Conservation (phyloP, 2,113 vertebrate genomes). For the Nyctereutes procyonoides region DNA sequence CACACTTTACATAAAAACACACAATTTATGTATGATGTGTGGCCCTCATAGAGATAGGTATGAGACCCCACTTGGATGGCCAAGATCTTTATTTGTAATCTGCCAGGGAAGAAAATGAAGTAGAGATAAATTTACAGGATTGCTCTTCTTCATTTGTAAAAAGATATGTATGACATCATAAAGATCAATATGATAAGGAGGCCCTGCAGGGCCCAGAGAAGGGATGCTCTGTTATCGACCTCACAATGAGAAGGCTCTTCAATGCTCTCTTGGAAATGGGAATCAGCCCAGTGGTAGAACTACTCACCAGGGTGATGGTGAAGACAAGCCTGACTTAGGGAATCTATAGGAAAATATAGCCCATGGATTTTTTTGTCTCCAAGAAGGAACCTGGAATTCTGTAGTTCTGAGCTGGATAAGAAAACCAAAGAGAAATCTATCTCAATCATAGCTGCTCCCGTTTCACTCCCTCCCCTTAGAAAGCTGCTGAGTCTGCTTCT, state of each 20-base stretch:
- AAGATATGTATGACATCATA: not conserved
- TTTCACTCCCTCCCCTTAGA: constrained; percentile 35
- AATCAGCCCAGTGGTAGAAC: not conserved
- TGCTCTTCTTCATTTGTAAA: not conserved
- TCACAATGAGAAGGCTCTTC: not conserved
- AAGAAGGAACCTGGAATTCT: not conserved
- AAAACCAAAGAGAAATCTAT: constrained; percentile 46
- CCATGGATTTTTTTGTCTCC: not conserved
- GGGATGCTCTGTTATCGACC: not conserved
- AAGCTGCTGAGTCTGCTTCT: constrained; percentile 69
- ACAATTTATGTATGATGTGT: not conserved
- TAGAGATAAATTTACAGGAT: not conserved
- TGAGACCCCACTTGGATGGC: not conserved
- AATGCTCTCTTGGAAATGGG: not conserved
- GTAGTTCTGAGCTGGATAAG: not conserved
- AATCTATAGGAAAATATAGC: not conserved
- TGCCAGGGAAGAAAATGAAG: not conserved
- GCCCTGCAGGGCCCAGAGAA: not conserved
- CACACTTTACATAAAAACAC: not conserved
- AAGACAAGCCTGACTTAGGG: not conserved
- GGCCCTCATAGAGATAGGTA: not conserved
- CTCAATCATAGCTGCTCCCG: constrained; percentile 54
- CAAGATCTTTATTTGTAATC: not conserved
- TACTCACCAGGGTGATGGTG: not conserved
- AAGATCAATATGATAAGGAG: not conserved